These are phyloP conservation scores for Alentia gelatinosa DNA, from an alignment of 2,888 invertebrate genomes.

Conservation along the genomic window DNA sequence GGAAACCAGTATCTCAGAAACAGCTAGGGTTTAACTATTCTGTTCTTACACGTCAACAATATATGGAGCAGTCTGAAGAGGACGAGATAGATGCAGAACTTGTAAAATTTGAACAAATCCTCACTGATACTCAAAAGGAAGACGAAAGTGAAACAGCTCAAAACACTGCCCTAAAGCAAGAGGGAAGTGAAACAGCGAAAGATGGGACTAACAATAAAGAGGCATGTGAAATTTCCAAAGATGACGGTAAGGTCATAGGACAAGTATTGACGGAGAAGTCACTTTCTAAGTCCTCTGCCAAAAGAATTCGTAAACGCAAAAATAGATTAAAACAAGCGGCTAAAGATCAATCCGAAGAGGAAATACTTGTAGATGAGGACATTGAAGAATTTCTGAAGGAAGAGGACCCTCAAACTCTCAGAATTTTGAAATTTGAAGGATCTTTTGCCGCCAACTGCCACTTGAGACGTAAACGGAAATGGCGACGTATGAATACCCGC, in stretches of 20 bases:
- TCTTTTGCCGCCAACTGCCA: neutral
- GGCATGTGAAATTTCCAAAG: too few species aligned
- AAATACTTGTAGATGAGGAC: neutral
- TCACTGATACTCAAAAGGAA: neutral
- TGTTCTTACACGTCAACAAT: neutral
- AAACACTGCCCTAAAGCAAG: neutral
- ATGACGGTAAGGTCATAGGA: neutral
- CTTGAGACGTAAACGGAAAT: slow-evolving; percentile 57
- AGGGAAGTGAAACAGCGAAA: neutral
- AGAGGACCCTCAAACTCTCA: neutral
- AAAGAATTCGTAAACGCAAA: neutral
- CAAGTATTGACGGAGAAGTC: neutral
- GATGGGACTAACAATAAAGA: neutral
- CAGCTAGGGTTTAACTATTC: neutral
- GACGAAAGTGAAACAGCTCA: neutral
- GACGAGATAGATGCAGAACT: neutral
- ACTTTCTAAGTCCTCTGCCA: neutral
- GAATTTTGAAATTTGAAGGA: neutral
- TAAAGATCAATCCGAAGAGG: neutral
- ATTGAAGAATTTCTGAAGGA: neutral
- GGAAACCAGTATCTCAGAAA: neutral
- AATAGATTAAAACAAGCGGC: neutral
- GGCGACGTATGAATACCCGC: slow-evolving; percentile 67
- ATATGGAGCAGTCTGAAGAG: neutral
- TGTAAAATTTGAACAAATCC: neutral